Conservation (phyloP, 2,888 invertebrate species). For the Drosophila acutilabella region DNA sequence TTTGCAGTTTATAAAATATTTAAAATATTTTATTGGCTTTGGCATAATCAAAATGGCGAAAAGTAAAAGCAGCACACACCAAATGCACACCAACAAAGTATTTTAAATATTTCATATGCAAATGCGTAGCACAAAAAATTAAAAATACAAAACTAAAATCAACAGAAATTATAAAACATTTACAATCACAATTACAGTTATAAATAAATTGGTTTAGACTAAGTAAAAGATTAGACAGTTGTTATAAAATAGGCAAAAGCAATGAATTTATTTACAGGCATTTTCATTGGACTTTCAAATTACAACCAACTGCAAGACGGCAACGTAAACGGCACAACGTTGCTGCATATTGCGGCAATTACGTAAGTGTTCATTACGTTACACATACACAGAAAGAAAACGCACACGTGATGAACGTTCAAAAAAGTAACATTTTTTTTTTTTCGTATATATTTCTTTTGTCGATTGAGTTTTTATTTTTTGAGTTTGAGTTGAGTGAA, state of each 20-base stretch:
- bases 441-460: constrained; percentile 19
- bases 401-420: constrained; percentile 46
- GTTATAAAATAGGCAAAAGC: constrained; percentile 53
- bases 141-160: constrained; percentile 13
- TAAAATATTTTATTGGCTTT: constrained; percentile 70
- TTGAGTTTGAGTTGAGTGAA: constrained; percentile 18
- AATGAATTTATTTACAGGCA: constrained; percentile 83
- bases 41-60: constrained; percentile 44
- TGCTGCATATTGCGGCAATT: constrained; percentile 56
- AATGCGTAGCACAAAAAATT: constrained; percentile 51
- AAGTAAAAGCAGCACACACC: constrained; percentile 36
- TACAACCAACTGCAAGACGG: constrained; percentile 77
- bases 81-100: constrained; percentile 63
- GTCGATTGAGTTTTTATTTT: constrained; percentile 16
- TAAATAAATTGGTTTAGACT: constrained; percentile 27
- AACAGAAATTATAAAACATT: constrained; percentile 5
- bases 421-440: constrained; percentile 45
- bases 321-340: constrained; percentile 72
- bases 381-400: constrained; percentile 57
- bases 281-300: constrained; percentile 82
- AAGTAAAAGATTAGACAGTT: constrained; percentile 9
- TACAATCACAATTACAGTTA: constrained; percentile 24
- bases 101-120: constrained; percentile 78
- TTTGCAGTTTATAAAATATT: constrained; percentile 76
- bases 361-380: constrained; percentile 73